phyloP scores from a whole-genome alignment of 1,140 invertebrate genomes.

The Zaprionus nigranus region DNA sequence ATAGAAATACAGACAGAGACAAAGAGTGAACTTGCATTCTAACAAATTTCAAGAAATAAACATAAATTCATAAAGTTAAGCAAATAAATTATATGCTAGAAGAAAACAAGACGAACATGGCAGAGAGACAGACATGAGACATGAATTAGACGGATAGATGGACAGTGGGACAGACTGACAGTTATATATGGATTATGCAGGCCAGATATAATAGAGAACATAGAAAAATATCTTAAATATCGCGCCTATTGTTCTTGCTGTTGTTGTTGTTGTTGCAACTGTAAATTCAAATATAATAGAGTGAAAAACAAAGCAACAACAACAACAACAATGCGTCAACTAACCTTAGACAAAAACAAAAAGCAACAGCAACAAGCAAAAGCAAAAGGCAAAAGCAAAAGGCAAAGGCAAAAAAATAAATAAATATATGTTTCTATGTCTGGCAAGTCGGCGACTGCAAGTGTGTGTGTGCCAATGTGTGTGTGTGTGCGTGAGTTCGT shows the following conservation, averaged over 20 bases:
- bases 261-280: constrained; percentile 41
- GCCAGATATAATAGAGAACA: constrained; percentile 47
- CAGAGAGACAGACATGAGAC: constrained; percentile 47
- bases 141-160: constrained; percentile 28
- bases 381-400: constrained; percentile 50
- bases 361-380: constrained; percentile 48
- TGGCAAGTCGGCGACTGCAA: constrained; percentile 45
- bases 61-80: constrained; percentile 72
- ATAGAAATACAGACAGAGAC: constrained; percentile 28
- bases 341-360: constrained; percentile 60
- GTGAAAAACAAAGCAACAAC: constrained; percentile 38
- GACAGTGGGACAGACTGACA: constrained; percentile 3
- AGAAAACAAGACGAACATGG: constrained; percentile 34
- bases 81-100: constrained; percentile 68
- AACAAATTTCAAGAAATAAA: constrained; percentile 69
- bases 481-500: constrained; percentile 40
- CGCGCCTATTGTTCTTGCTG: constrained; percentile 54
- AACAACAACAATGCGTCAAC: constrained; percentile 60
- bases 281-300: constrained; percentile 53
- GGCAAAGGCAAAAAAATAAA: constrained; percentile 43
- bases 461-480: constrained; percentile 4
- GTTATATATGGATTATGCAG: constrained; percentile 14
- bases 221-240: constrained; percentile 54
- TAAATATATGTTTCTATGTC: constrained; percentile 55
- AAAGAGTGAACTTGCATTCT: constrained; percentile 59